Base-by-base conservation (phyloP, 2,888 invertebrate species). In the Deroplatys truncata region DNA sequence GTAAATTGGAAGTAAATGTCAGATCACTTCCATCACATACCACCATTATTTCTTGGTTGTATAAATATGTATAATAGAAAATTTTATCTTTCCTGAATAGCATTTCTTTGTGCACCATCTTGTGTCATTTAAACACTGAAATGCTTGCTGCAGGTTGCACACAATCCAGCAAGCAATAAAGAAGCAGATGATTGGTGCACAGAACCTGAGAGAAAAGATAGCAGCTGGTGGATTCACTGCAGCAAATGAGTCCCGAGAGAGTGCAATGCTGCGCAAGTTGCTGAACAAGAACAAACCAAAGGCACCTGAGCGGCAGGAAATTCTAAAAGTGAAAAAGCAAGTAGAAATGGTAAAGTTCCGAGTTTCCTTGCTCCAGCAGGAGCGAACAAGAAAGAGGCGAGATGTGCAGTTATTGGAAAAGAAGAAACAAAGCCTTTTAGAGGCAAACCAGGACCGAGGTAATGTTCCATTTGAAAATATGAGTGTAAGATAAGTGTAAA, bases 311-410 rank as follows among this genome's bases (percentile, higher is more conserved):
- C 89, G 95, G 92, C 94, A 95, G 88, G 95, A 96, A 92, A 95
- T 96, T 92, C 92, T 95, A 83, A 94, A 94, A 91, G 93, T 96
- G 82, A 95, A 95, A n/a, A 96, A 96, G 92, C 95, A 96, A 92
- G 94, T 97, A 90, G 97, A 97, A 94, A 93, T 95, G 91, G 94
- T 96, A 20, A 95, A 95, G 92, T 97, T 97, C 92, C 95, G 96
- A 92, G 95, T 96, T 5, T 95, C 96, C 91, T 94, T 97, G 91
- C 94, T 97, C 72, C 95, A 95, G 13, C 96, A 97, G 91, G 97
- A 97, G 93, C 95, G 96, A 92, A 95, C 96, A 89, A 95, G 95
- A 92, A 96, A 96, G 92, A 94, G 95, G 91, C 95, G 95, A 0
- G 94, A 95, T 91, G 94, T 97, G 90, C 94, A 96, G 91, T 94